phyloP scores from a whole-genome alignment of 1,140 invertebrate genomes.

The Drosophila arizonae region DNA sequence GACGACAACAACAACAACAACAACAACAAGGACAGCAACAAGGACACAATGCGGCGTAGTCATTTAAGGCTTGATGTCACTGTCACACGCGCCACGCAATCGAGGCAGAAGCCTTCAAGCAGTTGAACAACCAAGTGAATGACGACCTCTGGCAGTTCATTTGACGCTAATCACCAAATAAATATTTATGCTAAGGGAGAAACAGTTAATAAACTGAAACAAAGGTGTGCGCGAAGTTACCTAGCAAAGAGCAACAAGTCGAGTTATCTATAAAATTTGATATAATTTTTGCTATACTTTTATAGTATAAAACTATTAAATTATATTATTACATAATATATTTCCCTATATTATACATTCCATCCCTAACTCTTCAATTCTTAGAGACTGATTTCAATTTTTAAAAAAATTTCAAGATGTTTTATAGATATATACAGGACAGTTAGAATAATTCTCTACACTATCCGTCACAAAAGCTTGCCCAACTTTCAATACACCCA shows the following conservation, averaged over 20 bases:
- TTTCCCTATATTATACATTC: too few species aligned
- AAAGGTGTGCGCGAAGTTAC: neutral
- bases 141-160: neutral
- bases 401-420: too few species aligned
- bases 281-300: too few species aligned
- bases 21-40: constrained; percentile 32
- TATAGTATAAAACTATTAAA: too few species aligned
- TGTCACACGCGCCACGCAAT: constrained; percentile 26
- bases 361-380: too few species aligned
- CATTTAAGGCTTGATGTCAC: constrained; percentile 34
- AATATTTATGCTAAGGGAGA: constrained; percentile 5
- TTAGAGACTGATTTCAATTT: too few species aligned
- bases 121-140: constrained; percentile 1
- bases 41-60: constrained; percentile 41
- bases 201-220: neutral
- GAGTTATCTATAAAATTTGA: too few species aligned
- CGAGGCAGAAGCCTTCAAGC: neutral
- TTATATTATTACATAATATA: too few species aligned
- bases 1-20: constrained; percentile 53
- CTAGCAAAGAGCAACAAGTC: neutral
- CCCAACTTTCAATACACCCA: too few species aligned
- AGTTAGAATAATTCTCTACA: too few species aligned
- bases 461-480: too few species aligned
- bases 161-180: constrained; percentile 15
- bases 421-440: too few species aligned